Base-by-base conservation (phyloP, 2,113 vertebrate species). In the Furnarius figulus region DNA sequence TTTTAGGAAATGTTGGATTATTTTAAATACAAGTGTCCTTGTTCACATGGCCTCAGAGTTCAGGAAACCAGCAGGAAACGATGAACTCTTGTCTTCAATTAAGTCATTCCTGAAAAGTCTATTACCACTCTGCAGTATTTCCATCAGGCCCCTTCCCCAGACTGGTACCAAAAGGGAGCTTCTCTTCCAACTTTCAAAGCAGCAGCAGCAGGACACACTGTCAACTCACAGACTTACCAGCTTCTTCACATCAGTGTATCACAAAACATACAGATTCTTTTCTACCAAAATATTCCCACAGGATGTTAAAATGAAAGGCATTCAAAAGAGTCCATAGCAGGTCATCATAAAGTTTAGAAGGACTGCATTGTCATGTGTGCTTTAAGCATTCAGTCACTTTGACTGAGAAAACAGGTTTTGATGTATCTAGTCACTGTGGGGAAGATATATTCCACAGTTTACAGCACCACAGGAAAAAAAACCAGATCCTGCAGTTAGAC, bases 1-100 rank as follows among this genome's bases (percentile, higher is more conserved):
- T 96, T 96, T 95, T 85, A 87, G 63, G 85, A 94, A 95, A 93
- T 8, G 5, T 2, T 79, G 63, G 53, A 84, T 85, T 93, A 89
- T 84, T 97, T 89, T 72, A 81, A 91, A 95, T 58, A 68, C 30
- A 70, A 90, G 42, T 47, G 42, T 80, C 66, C 78, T 79, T 89
- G 91, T 93, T 95, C 95, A 95, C 94, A 96, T 91, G 93, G 94
- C 95, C 96, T 93, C 91, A 80, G 68, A 83, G 95, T 97, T 97
- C 91, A 97, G 42, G 71, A 52, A 74, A 91, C 59, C 93, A 96
- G 90, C 90, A 63, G 91, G 94, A 94, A 91, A 77, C 23, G 1
- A 58, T 83, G 85, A 95, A 76, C 37, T 28, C 44, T 84, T 71
- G 50, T 86, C 61, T 72, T 93, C 81, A 89, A 37, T 49, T 28